phyloP scores from a whole-genome alignment of 2,797 vertebrate species.

The Scolopax bukidnonensis region DNA sequence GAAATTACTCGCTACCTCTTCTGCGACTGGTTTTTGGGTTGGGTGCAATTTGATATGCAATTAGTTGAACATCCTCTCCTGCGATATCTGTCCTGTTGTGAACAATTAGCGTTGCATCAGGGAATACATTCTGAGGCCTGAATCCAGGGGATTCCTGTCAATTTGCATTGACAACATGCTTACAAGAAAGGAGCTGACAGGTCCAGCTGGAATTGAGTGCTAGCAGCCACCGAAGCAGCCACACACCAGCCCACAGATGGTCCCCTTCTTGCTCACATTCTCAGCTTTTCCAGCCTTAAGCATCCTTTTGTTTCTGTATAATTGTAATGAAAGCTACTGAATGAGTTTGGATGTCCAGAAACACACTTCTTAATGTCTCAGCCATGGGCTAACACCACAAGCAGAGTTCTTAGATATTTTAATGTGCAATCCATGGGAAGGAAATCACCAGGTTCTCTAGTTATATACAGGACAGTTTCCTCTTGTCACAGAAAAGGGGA shows the following conservation, averaged over 20 bases:
- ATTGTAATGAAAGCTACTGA: neutral
- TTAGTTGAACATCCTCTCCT: conserved; percentile 44
- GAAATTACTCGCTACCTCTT: neutral
- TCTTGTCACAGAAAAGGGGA: neutral
- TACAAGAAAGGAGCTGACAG: neutral
- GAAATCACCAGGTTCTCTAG: neutral
- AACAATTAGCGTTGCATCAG: neutral
- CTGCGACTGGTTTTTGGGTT: neutral
- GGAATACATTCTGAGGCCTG: neutral
- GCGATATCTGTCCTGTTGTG: neutral
- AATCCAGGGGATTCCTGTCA: neutral
- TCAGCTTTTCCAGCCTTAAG: neutral
- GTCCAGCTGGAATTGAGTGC: neutral
- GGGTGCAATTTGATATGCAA: conserved; percentile 16
- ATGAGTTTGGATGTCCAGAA: neutral
- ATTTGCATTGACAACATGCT: conserved; percentile 8
- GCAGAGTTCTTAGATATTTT: neutral
- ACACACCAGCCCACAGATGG: neutral
- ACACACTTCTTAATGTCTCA: neutral
- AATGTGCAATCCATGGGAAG: neutral
- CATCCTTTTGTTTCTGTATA: neutral
- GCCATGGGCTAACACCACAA: neutral
- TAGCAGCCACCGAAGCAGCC: neutral
- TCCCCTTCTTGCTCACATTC: neutral
- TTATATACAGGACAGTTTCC: neutral